Base-by-base conservation (phyloP, 2,113 vertebrate species). In the Microcebus ravelobensis region DNA sequence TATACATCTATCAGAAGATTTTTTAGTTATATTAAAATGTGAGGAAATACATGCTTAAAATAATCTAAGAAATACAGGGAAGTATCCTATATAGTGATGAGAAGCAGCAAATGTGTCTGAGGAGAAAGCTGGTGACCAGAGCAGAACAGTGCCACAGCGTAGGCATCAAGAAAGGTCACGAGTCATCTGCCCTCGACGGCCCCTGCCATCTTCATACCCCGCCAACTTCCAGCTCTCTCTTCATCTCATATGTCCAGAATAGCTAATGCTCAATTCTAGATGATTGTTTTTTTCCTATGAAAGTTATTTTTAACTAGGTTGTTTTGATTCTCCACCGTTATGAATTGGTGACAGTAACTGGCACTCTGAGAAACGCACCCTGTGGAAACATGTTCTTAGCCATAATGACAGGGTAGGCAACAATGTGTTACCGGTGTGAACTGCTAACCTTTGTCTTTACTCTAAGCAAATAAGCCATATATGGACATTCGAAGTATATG, bases 401-500 rank as follows among this genome's bases (percentile, higher is more conserved):
- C 45, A 10, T 82, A 68, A 83, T 81, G 86, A 77, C 65, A 93
- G 70, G 94, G 25, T 29, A 84, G 80, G 73, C 74, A 63, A 10
- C 90, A 95, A 6, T 91, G 39, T 55, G 57, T 86, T 74, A 71
- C 9, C 11, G 6, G 4, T 90, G 79, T 61, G 74, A 91, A 80
- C 73, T 79, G 15, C 83, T 90, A 34, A 95, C 89, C 95, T 96
- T 83, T 79, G 36, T 95, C 71, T 90, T 93, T 82, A 14, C 91
- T 92, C 10, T 52, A 48, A 93, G 48, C 70, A 95, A 84, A 50
- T 57, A 59, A 83, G 21, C 52, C 48, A 4, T 29, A 23, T 76
- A 2, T 77, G 67, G 59, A 29, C 81, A 52, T 82, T 87, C 83
- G 94, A 95, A 89, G 85, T 84, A 61, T 50, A 73, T 29, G 39